These are phyloP conservation scores for Asteroscopus sphinx DNA, from an alignment of 2,888 invertebrate genomes.

Conservation along the genomic window DNA sequence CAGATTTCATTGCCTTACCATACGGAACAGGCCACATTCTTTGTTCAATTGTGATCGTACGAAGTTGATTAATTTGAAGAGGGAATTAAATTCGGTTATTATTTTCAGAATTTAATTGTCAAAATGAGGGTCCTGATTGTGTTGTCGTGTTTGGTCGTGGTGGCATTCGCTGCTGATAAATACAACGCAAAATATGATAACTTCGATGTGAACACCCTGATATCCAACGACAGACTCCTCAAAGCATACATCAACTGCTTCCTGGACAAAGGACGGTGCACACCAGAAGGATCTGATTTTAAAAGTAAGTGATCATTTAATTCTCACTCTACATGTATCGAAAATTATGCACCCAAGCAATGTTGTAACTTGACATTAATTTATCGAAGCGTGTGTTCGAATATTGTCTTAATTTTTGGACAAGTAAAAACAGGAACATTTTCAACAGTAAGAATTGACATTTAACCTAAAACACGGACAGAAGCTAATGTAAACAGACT, in stretches of 20 bases:
- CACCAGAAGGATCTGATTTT: slow-evolving; percentile 92
- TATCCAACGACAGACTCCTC: slow-evolving; percentile 92
- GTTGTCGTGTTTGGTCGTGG: slow-evolving; percentile 74
- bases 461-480: slow-evolving; percentile 25
- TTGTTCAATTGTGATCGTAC: slow-evolving; percentile 56
- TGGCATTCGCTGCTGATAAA: slow-evolving; percentile 80
- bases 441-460: not conserved
- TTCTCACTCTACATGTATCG: not conserved
- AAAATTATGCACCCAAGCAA: not conserved
- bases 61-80: slow-evolving; percentile 54
- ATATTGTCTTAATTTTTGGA: not conserved
- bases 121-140: slow-evolving; percentile 78
- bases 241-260: slow-evolving; percentile 93
- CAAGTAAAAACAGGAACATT: not conserved
- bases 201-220: slow-evolving; percentile 92
- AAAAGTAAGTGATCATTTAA: slow-evolving; percentile 90
- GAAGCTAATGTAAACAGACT: slow-evolving; percentile 8
- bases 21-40: slow-evolving; percentile 62
- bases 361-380: not conserved
- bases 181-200: slow-evolving; percentile 93
- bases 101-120: slow-evolving; percentile 63
- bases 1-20: slow-evolving; percentile 67
- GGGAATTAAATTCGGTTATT: slow-evolving; percentile 50
- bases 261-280: slow-evolving; percentile 92
- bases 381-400: too few relatives aligned